Evolutionary conservation across 2,797 vertebrate species (phyloP), one percentile per base, ranked within the genome.

Genomic region (Neosilurus mollespiculum): DNA sequence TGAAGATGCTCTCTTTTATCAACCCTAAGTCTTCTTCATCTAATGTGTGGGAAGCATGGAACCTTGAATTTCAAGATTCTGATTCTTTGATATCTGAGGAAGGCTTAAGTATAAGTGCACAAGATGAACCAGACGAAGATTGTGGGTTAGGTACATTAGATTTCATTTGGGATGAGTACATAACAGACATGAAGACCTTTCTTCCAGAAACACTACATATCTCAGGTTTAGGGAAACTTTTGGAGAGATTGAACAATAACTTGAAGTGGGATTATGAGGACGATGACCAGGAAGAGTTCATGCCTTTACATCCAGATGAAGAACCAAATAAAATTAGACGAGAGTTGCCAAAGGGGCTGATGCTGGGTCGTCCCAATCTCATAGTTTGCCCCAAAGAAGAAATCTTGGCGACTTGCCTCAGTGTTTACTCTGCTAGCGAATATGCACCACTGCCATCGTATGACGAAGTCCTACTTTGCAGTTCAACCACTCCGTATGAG

Each of bases 1-100:
- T 99, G 65, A 96, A 94, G 90, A 97, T 99, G 97, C 93, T 99
- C 0, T 97, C 97, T 0, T 97, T 98, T 84, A 88, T 98, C 78
- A 97, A 94, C 78, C 87, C 83, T 0, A 72, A 91, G 86, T 98
- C 96, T 89, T 93, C 89, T 0, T 26, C 80, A 1, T 1, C 12
- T 51, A 94, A 97, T 9, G 22, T 96, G 66, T 87, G 87, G 0
- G 0, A 83, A n/a, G 90, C 92, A 8, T 92, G 93, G 92, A 89
- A 95, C 93, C 0, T 94, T 94, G 90, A 2, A 78, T 90, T 61
- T 77, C 88, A 80, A 73, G 53, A 75, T 56, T 20, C 53, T 30
- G 15, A 77, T 75, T 18, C 61, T 37, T 37, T 53, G 5, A 11
- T 64, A 34, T 9, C 73, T 59, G 73, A 83, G 6, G n/a, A 59